phyloP scores from a whole-genome alignment of 2,113 vertebrate species.

The cat (Felis catus) region F.catus_Fca126_mat1.0 CM031417.1:97941501-97942000 shows the following conservation, averaged over 20 bases:
- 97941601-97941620: background rate
- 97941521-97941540: slow-evolving; percentile 55
- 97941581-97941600: slow-evolving; percentile 23
- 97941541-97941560: slow-evolving; percentile 18
- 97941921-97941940: slow-evolving; percentile 35
- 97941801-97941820: background rate
- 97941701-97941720: slow-evolving; percentile 3
- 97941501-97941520: slow-evolving; percentile 47
- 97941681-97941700: slow-evolving; percentile 32
- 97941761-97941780: background rate
- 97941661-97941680: background rate
- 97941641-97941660: background rate
- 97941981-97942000: slow-evolving; percentile 10
- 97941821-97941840: background rate
- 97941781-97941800: background rate
- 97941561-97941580: background rate
- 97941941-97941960: slow-evolving; percentile 70
- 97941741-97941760: background rate
- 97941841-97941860: background rate
- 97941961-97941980: slow-evolving; percentile 47
- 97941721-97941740: background rate
- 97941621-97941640: background rate
- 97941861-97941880: background rate
- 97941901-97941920: background rate
- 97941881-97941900: accelerated